A percentile compares a stretch with the other conserved stretches of the same genome.
Conservation (phyloP, 2,888 invertebrate species). For the Andrena bucephala region DNA sequence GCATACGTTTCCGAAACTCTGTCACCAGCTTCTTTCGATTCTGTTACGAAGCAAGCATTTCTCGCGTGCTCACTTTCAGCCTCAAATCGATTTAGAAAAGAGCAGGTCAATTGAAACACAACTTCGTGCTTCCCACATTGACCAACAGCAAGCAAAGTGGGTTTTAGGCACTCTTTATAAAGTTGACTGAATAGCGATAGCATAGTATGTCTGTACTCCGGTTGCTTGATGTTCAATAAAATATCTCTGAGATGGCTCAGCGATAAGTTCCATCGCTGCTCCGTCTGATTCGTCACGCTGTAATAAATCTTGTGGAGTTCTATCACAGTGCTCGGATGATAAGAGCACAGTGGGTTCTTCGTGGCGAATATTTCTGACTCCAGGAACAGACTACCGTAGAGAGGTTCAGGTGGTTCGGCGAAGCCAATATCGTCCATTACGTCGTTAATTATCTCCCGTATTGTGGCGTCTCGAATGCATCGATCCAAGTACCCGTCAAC, state of each 20-base stretch:
- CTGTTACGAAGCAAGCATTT: conserved; percentile 28
- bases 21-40: not conserved
- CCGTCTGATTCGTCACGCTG: not conserved
- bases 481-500: conserved; percentile 67
- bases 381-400: conserved; percentile 67
- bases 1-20: not conserved
- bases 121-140: conserved; percentile 47
- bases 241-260: conserved; percentile 67
- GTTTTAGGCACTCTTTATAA: conserved; percentile 61
- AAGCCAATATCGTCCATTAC: conserved; percentile 57
- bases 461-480: conserved; percentile 56
- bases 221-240: conserved; percentile 64
- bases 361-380: conserved; percentile 72
- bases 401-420: conserved; percentile 35
- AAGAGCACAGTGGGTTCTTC: conserved; percentile 72
- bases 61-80: conserved; percentile 63
- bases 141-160: conserved; percentile 16
- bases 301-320: conserved; percentile 69
- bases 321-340: conserved; percentile 57
- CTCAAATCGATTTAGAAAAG: conserved; percentile 74
- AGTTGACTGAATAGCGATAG: conserved; percentile 59
- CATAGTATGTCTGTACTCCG: conserved; percentile 37
- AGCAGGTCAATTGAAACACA: conserved; percentile 70
- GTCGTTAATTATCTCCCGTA: conserved; percentile 69
- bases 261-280: conserved; percentile 71